A percentile compares a stretch with the other conserved stretches of the same genome.
Conservation (phyloP, 2,888 invertebrate genomes). For the Campoplex capitator region DNA sequence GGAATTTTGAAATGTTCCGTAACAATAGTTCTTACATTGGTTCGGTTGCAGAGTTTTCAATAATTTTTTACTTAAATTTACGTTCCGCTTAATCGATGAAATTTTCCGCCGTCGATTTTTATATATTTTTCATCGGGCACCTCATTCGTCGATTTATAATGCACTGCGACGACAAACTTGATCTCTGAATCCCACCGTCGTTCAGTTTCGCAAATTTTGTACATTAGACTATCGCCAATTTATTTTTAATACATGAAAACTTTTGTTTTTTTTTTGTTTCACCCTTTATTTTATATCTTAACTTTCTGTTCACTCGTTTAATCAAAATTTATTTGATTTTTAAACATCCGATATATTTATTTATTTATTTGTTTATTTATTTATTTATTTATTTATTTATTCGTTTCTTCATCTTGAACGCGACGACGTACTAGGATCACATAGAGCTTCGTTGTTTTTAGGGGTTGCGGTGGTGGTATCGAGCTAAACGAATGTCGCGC, state of each 20-base stretch:
- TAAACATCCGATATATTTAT: background rate
- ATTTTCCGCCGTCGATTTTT: conserved; percentile 33
- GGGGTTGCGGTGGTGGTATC: conserved; percentile 35
- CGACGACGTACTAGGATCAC: conserved; percentile 9
- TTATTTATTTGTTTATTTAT: background rate
- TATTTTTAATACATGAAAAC: background rate
- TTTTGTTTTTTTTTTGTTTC: background rate
- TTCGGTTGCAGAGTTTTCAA: background rate
- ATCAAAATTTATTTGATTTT: background rate
- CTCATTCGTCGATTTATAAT: conserved; percentile 10
- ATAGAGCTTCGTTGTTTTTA: background rate
- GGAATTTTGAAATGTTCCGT: no score
- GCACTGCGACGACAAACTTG: background rate
- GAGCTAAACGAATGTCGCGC: conserved; percentile 63
- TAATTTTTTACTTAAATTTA: conserved; percentile 2
- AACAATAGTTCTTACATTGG: no score
- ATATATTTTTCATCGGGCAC: background rate
- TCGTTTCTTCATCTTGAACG: background rate
- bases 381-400: conserved; percentile 7
- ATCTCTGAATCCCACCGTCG: conserved; percentile 32
- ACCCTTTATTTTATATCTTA: background rate
- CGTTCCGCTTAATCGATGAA: background rate
- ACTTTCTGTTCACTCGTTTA: background rate
- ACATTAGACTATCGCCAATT: conserved; percentile 1
- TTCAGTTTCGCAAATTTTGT: conserved; percentile 6